phyloP scores from a whole-genome alignment of 2,888 invertebrate species.

The Hyposoter dolosus region DNA sequence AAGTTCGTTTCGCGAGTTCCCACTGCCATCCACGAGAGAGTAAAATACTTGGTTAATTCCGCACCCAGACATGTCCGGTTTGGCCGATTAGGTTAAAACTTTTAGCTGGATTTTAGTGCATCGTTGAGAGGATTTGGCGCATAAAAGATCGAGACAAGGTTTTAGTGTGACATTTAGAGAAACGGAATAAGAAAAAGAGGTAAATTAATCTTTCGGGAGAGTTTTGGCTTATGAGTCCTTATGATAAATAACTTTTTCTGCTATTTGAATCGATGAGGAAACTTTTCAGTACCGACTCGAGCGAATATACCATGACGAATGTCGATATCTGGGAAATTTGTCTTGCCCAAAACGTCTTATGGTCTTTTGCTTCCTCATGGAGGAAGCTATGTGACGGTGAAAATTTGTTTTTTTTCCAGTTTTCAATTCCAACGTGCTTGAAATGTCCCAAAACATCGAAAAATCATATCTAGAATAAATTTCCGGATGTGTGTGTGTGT shows the following conservation, averaged over 20 bases:
- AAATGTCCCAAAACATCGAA: too few relatives aligned
- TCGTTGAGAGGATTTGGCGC: slow-evolving; percentile 46
- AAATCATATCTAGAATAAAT: too few relatives aligned
- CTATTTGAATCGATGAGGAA: background rate
- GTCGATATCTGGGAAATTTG: background rate
- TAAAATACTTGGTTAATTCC: slow-evolving; percentile 35
- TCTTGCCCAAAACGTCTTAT: background rate
- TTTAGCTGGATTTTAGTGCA: slow-evolving; percentile 22
- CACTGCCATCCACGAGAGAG: background rate
- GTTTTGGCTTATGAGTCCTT: background rate
- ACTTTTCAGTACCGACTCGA: background rate
- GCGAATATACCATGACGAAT: background rate
- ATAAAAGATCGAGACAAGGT: slow-evolving; percentile 38
- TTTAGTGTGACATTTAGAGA: slow-evolving; percentile 17
- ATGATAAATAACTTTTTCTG: background rate
- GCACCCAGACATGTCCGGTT: slow-evolving; percentile 32
- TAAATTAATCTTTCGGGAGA: slow-evolving; percentile 38
- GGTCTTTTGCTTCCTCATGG: background rate
- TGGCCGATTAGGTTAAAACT: slow-evolving; percentile 48
- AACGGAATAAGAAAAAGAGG: slow-evolving; percentile 4
- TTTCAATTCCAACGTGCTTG: too few relatives aligned
- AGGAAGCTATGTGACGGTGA: too few relatives aligned
- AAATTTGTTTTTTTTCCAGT: too few relatives aligned
- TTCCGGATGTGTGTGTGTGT: too few relatives aligned
- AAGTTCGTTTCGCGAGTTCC: slow-evolving; percentile 46